Evolutionary conservation across 37 sponge, comb jelly and placozoan species (phyloP), one percentile per base, ranked within the genome.

Genomic region (Aplysina aerophoba): DNA sequence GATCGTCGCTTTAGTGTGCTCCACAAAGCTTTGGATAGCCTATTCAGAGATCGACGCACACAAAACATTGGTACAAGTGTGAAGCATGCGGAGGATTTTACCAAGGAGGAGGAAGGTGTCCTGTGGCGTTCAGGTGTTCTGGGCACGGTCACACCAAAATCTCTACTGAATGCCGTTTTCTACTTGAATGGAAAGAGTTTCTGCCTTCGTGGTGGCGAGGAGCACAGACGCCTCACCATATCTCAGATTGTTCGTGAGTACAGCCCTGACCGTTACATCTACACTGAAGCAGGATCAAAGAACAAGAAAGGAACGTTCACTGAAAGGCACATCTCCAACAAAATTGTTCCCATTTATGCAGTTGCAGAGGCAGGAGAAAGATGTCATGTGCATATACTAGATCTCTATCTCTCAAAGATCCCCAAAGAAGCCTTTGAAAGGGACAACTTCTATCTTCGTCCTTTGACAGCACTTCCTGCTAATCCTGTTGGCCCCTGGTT

Each of bases 231-330:
- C 6, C 27, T 65, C 30, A 16, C 66, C 66, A 65, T 65, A 20
- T 65, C 66, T 65, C 66, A 65, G 27, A 30, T 65, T 65, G 19
- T 30, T 30, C 22, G 66, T 25, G 11, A 30, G 30, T 30, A 25
- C 22, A 30, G 30, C 17, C 71, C 71, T 69, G 33, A 69, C 6
- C 71, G 6, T 15, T 69, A 69, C 34, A 4, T 69, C 11, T 69
- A 69, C 34, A 69, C 71, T 69, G 71, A 69, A 69, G 34, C 28
- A 17, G 28, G 35, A 69, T 69, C 71, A 31, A 69, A 69, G 33
- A 69, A 69, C 34, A 31, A 35, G 17, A 44, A 44, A 44, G 71
- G 71, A 69, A 35, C 35, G 28, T 17, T 69, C 34, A 30, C 71
- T 12, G 35, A 69, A 6, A 34, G 28, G 71, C 71, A 35, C 34